Conservation (phyloP, 2,888 invertebrate genomes). For the Brenthis daphne region DNA sequence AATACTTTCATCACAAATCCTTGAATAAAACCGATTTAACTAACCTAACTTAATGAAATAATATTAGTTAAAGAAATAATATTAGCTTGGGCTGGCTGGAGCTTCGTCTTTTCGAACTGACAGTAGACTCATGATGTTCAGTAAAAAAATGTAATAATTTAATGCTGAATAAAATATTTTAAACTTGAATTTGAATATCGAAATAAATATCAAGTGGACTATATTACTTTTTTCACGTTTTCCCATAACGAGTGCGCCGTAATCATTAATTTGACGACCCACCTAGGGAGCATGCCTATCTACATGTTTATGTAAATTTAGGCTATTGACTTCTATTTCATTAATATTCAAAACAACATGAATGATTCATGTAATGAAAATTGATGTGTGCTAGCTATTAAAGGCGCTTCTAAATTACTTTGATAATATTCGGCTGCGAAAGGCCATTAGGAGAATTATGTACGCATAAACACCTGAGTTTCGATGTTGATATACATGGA, state of each 20-base stretch:
- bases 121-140: no score
- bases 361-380: conserved; percentile 35
- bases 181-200: no score
- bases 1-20: no score
- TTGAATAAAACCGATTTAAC: no score
- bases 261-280: neutral
- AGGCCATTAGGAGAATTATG: conserved; percentile 32
- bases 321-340: conserved; percentile 45
- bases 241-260: neutral
- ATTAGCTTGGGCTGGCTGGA: no score
- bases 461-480: conserved; percentile 11
- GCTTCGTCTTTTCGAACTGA: no score
- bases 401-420: conserved; percentile 36
- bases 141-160: no score
- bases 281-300: conserved; percentile 18
- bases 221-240: neutral
- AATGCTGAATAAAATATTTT: no score
- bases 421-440: conserved; percentile 31
- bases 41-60: no score
- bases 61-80: no score
- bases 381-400: conserved; percentile 36
- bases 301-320: conserved; percentile 38
- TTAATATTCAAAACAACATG: conserved; percentile 35
- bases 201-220: neutral
- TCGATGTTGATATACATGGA: conserved; percentile 9